Evolutionary conservation across 2,113 vertebrate species (phyloP), one percentile per base, ranked within the genome.

Genomic region (Sminthopsis crassicaudata): DNA sequence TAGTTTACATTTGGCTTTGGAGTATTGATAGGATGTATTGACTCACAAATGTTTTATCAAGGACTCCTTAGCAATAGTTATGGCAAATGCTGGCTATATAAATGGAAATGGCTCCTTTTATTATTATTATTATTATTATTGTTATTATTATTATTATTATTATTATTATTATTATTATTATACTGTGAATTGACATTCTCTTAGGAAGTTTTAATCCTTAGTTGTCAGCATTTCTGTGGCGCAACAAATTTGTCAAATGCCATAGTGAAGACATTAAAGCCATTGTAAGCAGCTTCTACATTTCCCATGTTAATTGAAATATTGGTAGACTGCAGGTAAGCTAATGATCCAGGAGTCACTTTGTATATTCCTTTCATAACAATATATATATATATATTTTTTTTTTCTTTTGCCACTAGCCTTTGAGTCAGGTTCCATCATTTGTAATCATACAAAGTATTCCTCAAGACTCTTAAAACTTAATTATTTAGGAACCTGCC

Each of bases 81-180:
- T 93, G 36, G 88, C 96, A 93, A 96, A 95, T 96, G 95, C 96
- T 97, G 89, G 53, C 55, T 26, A 84, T 93, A 96, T 97, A 97
- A 97, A 97, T 96, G 91, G 30, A 89, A 25, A 36, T 94, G 93
- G 90, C 92, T 98, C 55, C 91, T 95, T 36, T 76, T 91, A 94
- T 94, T 94, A 92, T 94, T 94, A 0, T 0, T 6, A 76, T 30
- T 93, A n/a, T 93, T 97, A 95, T 89, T n/a, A n/a, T n/a, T n/a
- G n/a, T 23, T 97, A 96, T 84, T 25, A 76, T 52, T 94, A 53
- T 60, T 60, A 27, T 57, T 27, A 57, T 55, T 25, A 48, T 23
- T n/a, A n/a, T 23, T 97, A 96, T 84, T 25, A 76, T 52, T 94
- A 53, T 60, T 60, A 27, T 57, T 27, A 57, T 55, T 25, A 48